Evolutionary conservation across 2,113 vertebrate genomes (phyloP).

Genomic region (Phalacrocorax pelagicus): DNA sequence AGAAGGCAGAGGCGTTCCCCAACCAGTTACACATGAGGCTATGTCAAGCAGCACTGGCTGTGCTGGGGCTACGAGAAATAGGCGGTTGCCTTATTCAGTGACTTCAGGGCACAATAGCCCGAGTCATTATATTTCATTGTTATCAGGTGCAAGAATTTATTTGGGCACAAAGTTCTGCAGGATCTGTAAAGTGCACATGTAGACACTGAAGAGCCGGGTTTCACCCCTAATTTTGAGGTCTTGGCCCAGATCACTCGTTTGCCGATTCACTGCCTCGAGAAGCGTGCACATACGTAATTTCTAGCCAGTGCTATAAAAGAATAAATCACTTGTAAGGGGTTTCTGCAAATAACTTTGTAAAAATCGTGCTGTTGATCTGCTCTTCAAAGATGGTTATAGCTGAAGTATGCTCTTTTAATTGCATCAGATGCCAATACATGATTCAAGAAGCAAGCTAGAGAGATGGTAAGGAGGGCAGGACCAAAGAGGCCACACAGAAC

Average conservation of each 20-base stretch:
- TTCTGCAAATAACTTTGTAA: neutral
- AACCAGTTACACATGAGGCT: rapidly evolving
- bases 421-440: neutral
- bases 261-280: neutral
- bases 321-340: neutral
- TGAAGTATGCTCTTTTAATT: neutral
- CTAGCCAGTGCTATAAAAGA: neutral
- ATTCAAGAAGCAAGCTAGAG: neutral
- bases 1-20: neutral
- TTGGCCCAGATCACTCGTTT: neutral
- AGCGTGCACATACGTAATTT: neutral
- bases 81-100: neutral
- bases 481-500: neutral
- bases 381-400: neutral
- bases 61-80: neutral
- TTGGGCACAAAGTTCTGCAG: neutral
- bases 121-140: neutral
- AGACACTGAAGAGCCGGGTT: neutral
- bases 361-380: neutral
- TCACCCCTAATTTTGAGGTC: neutral
- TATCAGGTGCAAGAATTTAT: neutral
- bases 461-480: neutral
- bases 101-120: neutral
- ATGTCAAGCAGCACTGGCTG: rapidly evolving
- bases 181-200: neutral